phyloP scores from a whole-genome alignment of 2,113 vertebrate genomes.

The Notechis scutatus region DNA sequence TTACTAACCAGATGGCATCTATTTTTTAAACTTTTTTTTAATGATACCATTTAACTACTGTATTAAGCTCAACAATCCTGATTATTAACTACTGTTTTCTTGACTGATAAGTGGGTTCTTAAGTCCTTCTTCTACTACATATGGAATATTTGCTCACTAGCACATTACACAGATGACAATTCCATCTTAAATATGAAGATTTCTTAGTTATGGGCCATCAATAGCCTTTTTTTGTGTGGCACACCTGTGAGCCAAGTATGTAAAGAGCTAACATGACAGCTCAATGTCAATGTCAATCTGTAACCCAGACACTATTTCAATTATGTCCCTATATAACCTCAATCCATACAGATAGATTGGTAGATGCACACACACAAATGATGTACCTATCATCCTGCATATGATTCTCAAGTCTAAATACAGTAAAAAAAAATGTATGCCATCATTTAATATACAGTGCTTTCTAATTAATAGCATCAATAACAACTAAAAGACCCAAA shows the following conservation, averaged over 20 bases:
- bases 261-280: not conserved
- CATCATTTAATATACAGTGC: not conserved
- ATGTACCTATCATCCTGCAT: not conserved
- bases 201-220: not conserved
- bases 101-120: not conserved
- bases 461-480: not conserved
- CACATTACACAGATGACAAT: not conserved
- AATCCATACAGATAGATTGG: not conserved
- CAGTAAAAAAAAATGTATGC: not conserved
- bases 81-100: not conserved
- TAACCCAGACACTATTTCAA: not conserved
- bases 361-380: not conserved
- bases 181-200: not conserved
- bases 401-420: not conserved
- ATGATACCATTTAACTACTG: not conserved
- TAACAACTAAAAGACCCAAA: not conserved
- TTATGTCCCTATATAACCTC: too few species aligned
- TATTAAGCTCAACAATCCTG: not conserved
- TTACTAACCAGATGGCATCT: too few species aligned
- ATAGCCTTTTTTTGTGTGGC: not conserved
- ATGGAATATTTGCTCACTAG: not conserved
- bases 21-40: not conserved
- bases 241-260: not conserved
- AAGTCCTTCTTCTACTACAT: not conserved
- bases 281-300: not conserved